phyloP scores from a whole-genome alignment of 2,888 invertebrate species.

The Deilephila porcellus region DNA sequence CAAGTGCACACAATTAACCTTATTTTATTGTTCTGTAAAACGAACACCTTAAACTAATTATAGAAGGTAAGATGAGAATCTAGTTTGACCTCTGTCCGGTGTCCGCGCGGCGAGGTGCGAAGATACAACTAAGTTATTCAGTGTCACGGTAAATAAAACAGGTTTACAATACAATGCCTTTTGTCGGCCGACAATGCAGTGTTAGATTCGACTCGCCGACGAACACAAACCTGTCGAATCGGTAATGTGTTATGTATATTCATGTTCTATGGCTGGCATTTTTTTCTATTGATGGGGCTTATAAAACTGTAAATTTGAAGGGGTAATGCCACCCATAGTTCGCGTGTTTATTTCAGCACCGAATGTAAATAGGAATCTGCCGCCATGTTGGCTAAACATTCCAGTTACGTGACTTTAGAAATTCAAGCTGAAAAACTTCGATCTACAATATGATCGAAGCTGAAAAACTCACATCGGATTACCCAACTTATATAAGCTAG shows the following conservation, averaged over 20 bases:
- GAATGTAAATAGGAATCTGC: too few species aligned
- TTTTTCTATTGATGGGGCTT: not conserved
- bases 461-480: too few species aligned
- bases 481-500: too few species aligned
- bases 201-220: conserved; percentile 21
- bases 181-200: conserved; percentile 30
- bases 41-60: too few species aligned
- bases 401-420: too few species aligned
- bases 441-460: too few species aligned
- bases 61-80: too few species aligned
- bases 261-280: not conserved
- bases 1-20: too few species aligned
- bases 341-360: too few species aligned
- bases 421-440: too few species aligned
- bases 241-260: conserved; percentile 29
- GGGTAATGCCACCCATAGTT: not conserved
- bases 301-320: not conserved
- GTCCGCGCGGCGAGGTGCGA: not conserved
- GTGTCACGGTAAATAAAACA: conserved; percentile 51
- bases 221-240: conserved; percentile 5
- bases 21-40: too few species aligned
- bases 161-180: conserved; percentile 42
- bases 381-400: too few species aligned
- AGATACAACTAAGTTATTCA: conserved; percentile 15
- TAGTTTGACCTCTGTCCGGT: conserved; percentile 6